phyloP scores from a whole-genome alignment of 2,888 invertebrate genomes.

The Candidula unifasciata region DNA sequence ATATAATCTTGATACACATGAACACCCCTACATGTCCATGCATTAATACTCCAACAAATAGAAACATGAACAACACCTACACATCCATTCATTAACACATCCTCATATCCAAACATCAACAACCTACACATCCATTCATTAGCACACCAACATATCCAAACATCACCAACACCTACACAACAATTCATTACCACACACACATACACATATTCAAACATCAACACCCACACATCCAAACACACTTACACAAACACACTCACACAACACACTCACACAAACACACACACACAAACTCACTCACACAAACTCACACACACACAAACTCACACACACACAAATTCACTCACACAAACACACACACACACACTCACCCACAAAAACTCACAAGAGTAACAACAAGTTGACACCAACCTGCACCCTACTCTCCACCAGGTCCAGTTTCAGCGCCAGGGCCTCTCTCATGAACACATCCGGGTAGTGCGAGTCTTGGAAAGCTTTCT shows the following conservation, averaged over 20 bases:
- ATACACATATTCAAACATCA: not conserved
- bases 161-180: not conserved
- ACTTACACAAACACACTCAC: not conserved
- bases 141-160: too few relatives aligned
- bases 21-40: not conserved
- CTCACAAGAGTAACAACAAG: not conserved
- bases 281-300: not conserved
- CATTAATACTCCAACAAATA: too few relatives aligned
- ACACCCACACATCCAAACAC: not conserved
- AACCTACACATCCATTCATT: too few relatives aligned
- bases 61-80: not conserved
- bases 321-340: not conserved
- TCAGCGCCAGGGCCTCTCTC: conserved; percentile 97
- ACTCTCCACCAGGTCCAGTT: conserved; percentile 97
- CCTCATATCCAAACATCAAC: not conserved
- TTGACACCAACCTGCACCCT: conserved; percentile 93
- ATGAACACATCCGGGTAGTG: conserved; percentile 99
- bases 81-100: not conserved
- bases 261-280: not conserved
- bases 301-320: not conserved
- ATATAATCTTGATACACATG: too few relatives aligned
- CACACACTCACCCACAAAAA: not conserved
- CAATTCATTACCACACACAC: not conserved
- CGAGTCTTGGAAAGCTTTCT: conserved; percentile 94
- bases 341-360: not conserved